phyloP scores from a whole-genome alignment of 2,113 vertebrate species.

The Salvator merianae region DNA sequence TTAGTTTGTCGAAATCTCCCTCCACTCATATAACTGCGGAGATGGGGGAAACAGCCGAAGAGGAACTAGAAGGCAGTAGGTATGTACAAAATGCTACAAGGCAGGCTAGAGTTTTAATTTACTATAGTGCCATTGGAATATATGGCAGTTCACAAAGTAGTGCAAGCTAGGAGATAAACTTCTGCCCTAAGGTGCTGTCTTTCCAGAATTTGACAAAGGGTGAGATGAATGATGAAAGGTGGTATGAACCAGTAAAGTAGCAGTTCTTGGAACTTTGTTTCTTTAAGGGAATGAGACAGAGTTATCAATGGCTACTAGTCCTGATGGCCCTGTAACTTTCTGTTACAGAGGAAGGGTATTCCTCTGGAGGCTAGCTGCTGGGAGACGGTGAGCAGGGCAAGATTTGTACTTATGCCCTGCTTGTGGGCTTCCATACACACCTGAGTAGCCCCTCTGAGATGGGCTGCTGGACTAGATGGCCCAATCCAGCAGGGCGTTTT shows the following conservation, averaged over 20 bases:
- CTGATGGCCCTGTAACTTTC: too few species aligned
- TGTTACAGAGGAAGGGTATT: too few species aligned
- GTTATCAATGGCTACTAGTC: too few species aligned
- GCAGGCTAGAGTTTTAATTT: not conserved
- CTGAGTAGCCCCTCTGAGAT: not conserved
- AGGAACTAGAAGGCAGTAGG: slow-evolving; percentile 6
- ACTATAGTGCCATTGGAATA: not conserved
- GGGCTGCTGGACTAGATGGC: too few species aligned
- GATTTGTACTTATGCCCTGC: too few species aligned
- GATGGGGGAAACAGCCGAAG: slow-evolving; percentile 10
- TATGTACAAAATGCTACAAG: not conserved
- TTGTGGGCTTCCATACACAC: too few species aligned
- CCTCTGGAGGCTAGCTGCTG: too few species aligned
- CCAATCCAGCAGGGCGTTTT: too few species aligned
- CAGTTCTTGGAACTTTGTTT: not conserved
- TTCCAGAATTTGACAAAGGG: not conserved
- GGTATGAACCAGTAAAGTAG: not conserved
- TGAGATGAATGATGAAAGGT: not conserved
- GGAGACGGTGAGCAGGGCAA: too few species aligned
- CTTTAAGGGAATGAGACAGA: not conserved
- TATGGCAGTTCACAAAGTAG: not conserved
- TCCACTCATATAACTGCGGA: not conserved
- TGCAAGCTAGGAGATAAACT: not conserved
- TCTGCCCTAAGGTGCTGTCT: not conserved
- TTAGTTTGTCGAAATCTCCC: not conserved